Evolutionary conservation across 2,888 invertebrate species (phyloP), one percentile per base, ranked within the genome.

Genomic region (Galeopsomyia nigrocyanea): DNA sequence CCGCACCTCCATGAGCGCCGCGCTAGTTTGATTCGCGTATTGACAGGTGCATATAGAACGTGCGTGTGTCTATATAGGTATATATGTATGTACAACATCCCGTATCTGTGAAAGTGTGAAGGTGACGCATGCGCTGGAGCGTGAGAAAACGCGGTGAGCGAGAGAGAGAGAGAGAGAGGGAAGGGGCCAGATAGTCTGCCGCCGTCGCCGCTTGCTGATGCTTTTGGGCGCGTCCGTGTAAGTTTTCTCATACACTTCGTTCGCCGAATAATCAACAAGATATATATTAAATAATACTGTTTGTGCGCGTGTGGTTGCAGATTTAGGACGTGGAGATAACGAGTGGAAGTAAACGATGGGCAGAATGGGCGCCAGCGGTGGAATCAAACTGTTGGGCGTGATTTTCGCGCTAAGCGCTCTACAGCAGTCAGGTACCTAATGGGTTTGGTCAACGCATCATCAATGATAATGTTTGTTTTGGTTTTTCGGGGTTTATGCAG

Each of bases 321-420:
- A 22, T 56, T 21, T 13, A 21, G 39, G 58, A 55, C 22, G 19
- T 46, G 47, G 46, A 14, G 47, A 26, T 19, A 49, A 26, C 31
- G 19, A 39, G 26, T 53, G 55, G 14, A 46, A 14, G 3, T 10
- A 26, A 39, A 39, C 39, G n/a, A 5, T 17, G 5, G 21, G 22
- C 55, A 55, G 55, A 14, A 17, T 39, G 17, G 10, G 21, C 55
- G 10, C 13, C 26, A 14, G 16, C 55, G 26, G n/a, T 13, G 7
- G 14, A n/a, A 73, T 73, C 60, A 73, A 57, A 69, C 39, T 49
- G 13, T 13, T 71, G 63, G 60, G 51, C 50, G 64, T 64, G 53
- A 57, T 74, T 26, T 19, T 74, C 55, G 55, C 70, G 62, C 47
- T 74, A 31, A 57, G 62, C 10, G 49, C 13, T 39, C 13, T 62